Evolutionary conservation across 23 tunicate species (phyloP).

Genomic region (Phallusia fumigata): DNA sequence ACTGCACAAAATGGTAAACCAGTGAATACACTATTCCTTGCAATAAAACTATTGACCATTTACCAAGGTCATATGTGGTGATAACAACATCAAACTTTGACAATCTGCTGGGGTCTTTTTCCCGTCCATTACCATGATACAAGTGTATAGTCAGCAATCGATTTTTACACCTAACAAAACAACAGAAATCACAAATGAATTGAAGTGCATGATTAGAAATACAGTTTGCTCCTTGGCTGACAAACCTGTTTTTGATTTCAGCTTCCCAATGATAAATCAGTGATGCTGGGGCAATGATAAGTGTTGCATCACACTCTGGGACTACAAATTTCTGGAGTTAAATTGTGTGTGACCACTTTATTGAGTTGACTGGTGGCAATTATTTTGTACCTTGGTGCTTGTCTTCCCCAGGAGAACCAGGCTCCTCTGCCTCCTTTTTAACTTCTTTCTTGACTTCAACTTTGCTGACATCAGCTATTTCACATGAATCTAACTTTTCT

Average conservation of each 20-base stretch:
- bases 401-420: neutral
- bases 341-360: too few relatives aligned
- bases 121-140: constrained; percentile 76
- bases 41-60: neutral
- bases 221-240: neutral
- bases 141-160: constrained; percentile 69
- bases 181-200: too few relatives aligned
- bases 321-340: neutral
- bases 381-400: too few relatives aligned
- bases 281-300: constrained; percentile 90
- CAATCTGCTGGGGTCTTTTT: constrained; percentile 54
- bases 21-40: too few relatives aligned
- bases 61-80: constrained; percentile 89
- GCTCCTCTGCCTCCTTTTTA: neutral
- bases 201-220: too few relatives aligned
- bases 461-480: neutral
- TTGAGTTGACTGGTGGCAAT: too few relatives aligned
- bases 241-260: constrained; percentile 85
- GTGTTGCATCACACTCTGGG: constrained; percentile 40
- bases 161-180: constrained; percentile 45
- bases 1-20: neutral
- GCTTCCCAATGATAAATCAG: constrained; percentile 84
- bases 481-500: neutral
- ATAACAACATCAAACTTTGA: constrained; percentile 87
- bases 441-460: neutral